Base-by-base conservation (phyloP, 2,888 invertebrate genomes). In the Cataglyphis rosenhaueri region DNA sequence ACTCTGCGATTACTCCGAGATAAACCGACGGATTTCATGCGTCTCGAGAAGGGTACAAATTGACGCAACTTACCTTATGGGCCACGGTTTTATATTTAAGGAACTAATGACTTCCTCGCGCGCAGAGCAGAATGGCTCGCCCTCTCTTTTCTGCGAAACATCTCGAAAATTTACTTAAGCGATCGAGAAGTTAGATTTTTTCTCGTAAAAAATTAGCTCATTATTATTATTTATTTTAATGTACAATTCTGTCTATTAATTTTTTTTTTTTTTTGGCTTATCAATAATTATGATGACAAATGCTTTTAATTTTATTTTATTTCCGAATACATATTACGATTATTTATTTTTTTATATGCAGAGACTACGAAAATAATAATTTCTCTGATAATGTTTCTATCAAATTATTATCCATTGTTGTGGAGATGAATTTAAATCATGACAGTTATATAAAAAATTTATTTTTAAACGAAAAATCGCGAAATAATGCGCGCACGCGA, bases 1-100 rank as follows among this genome's bases (percentile, higher is more conserved):
- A 82, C 81, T 82, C 81, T 57, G 76, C 38, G 76, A 82, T 82
- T 82, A 82, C 59, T 76, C 76, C 38, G 74, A 82, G 81, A 82
- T 82, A 82, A 76, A 75, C 75, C 25, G 35, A 61, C 76, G 81
- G 81, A 81, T 65, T 74, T 65, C 73, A 64, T 76, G 75, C 81
- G 38, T 59, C 76, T 57, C 75, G 65, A 76, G 76, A 76, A 75
- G 66, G 75, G 74, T 62, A 65, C 62, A 76, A 66, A 82, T 76
- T 76, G 76, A 65, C 35, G 57, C 25, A 15, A 38, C 76, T 76
- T 64, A 75, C 32, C 62, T 76, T 82, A 76, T 52, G 76, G 65
- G 57, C 41, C 65, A n/a, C 48, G 29, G 38, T 76, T 38, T 79
- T 79, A 79, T 79, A 71, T 79, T 79, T 79, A 61, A 79, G 78